Base-by-base conservation (phyloP, 2,797 vertebrate species). In the Brotula barbata region DNA sequence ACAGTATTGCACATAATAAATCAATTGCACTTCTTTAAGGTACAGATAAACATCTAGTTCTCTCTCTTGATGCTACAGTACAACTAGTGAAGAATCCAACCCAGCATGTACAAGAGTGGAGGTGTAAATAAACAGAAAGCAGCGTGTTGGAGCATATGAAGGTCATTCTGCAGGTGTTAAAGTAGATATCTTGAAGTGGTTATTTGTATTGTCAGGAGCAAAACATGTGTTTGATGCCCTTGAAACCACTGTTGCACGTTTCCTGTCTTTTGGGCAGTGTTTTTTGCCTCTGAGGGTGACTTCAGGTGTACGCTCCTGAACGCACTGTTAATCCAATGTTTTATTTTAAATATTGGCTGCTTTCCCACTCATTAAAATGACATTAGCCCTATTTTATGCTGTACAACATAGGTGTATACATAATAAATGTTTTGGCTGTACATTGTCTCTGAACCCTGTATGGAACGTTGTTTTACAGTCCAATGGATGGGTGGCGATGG, bases 1-100 rank as follows among this genome's bases (percentile, higher is more conserved):
- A 88, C 65, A 90, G 91, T 83, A 71, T 86, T 89, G 87, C 90
- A 89, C 85, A 66, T 89, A 89, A 79, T 91, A 90, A 91, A 91
- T 92, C 90, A 93, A 89, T 92, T 90, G 92, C 92, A 92, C 92
- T 95, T 94, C 88, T 91, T 92, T 91, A 83, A 88, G 88, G 78
- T 86, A 73, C 80, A 84, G 82, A 88, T 90, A 86, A 84, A 90
- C 87, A 89, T 82, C 80, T 88, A 89, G 39, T 75, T 89, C 61
- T 87, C 58, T 87, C 80, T 87, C 80, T 86, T 58, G 68, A 82
- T 89, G 89, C 90, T 92, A 92, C 90, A 86, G 82, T 86, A 68
- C 77, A 82, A 75, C 82, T 86, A 87, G 75, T 83, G 66, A 80
- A 85, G 74, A 78, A 83, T 80, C 59, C 78, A 73, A 82, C 56